These are phyloP conservation scores for Plagodis dolabraria DNA, from an alignment of 2,888 invertebrate species.

Conservation along the genomic window DNA sequence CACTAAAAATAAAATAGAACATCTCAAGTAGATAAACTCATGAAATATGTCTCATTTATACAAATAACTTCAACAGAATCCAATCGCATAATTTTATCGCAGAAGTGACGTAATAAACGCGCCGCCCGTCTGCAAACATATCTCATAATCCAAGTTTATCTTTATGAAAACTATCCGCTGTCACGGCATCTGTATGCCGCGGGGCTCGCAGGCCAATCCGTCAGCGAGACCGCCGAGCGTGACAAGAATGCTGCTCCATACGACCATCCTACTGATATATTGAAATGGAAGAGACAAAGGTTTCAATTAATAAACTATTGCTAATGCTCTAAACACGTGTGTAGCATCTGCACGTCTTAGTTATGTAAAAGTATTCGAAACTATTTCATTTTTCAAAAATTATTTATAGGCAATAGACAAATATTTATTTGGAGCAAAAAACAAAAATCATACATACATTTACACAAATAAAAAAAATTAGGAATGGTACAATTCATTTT, in stretches of 20 bases:
- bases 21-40: no score
- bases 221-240: conserved; percentile 60
- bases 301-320: neutral
- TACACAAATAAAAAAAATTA: no score
- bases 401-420: no score
- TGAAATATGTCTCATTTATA: neutral
- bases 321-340: no score
- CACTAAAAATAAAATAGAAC: no score
- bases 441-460: no score
- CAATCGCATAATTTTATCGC: conserved; percentile 5
- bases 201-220: conserved; percentile 59
- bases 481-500: no score
- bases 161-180: conserved; percentile 68
- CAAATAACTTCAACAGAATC: neutral
- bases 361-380: no score
- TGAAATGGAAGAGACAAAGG: conserved; percentile 6
- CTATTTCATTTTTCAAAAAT: no score
- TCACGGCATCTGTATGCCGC: conserved; percentile 60
- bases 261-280: neutral
- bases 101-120: conserved; percentile 41
- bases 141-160: conserved; percentile 70
- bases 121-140: conserved; percentile 49
- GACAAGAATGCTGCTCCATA: conserved; percentile 47
- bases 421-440: no score
- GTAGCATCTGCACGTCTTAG: no score